Base-by-base conservation (phyloP, 2,113 vertebrate genomes). In the Tonatia bakeri region DNA sequence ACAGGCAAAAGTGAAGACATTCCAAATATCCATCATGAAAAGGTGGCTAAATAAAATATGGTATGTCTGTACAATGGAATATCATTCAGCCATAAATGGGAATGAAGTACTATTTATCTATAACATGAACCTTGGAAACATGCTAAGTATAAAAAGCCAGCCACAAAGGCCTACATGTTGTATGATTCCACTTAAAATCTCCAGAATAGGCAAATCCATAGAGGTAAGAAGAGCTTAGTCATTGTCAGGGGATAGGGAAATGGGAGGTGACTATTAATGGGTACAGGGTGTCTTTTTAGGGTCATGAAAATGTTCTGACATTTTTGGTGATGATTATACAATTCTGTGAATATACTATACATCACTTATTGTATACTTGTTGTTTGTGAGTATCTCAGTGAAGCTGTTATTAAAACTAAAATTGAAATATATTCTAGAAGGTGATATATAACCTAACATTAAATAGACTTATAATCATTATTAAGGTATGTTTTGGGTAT, bases 351-450 rank as follows among this genome's bases (percentile, higher is more conserved):
- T 82, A 72, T 31, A 76, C 54, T 56, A 65, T 82, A 89, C 83
- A 28, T 2, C 56, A 85, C 4, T 67, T 61, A 79, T 15, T 45
- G 19, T 69, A 76, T 40, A 36, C 16, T 69, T 90, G 56, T 84
- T 14, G 1, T 17, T 81, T 64, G 13, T 87, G 8, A 87, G 67
- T n/a, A 97, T 52, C 47, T 61, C n/a, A 87, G 61, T 87, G 50
- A 87, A 88, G 7, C 4, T 82, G 7, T n/a, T 87, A 90, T 72
- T 88, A 72, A 72, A 91, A 84, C 76, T 52, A 77, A 93, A 89
- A 89, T 33, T 33, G 13, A 87, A 59, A 94, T 92, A 47, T 40
- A 90, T 94, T 92, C 31, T 87, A 38, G 69, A 94, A 94, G 20
- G 24, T 28, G 47, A 0, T 81, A 84, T 10, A 61, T 67, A 80